phyloP scores from a whole-genome alignment of 2,797 vertebrate genomes.

The Tamandua tetradactyla region DNA sequence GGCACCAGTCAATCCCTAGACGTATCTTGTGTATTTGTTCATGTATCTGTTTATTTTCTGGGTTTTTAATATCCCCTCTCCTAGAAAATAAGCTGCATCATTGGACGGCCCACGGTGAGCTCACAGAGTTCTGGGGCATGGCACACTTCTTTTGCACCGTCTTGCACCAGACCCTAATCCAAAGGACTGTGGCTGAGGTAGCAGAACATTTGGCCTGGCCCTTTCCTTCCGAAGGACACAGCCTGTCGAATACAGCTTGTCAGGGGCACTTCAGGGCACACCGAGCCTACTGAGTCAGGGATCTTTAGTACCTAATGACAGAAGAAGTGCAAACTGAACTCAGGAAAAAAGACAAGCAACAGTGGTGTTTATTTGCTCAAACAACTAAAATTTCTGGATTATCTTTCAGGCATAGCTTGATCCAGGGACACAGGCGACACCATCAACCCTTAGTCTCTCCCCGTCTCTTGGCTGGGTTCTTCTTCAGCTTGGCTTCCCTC shows the following conservation, averaged over 20 bases:
- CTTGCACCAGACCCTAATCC: not conserved
- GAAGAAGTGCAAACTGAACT: not conserved
- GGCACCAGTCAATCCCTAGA: not conserved
- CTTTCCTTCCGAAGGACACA: not conserved
- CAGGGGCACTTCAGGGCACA: not conserved
- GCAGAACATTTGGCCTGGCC: not conserved
- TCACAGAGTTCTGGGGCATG: not conserved
- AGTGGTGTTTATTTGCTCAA: not conserved
- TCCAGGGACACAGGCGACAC: not conserved
- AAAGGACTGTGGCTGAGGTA: not conserved
- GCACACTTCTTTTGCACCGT: not conserved
- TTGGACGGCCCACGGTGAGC: not conserved
- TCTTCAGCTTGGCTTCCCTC: not conserved
- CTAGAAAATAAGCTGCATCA: not conserved
- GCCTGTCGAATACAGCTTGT: too few species aligned
- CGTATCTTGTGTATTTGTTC: not conserved
- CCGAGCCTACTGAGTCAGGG: too few species aligned
- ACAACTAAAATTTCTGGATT: not conserved
- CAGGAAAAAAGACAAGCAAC: not conserved
- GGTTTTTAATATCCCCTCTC: not conserved
- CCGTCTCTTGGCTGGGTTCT: not conserved
- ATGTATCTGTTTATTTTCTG: not conserved
- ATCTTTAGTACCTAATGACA: not conserved
- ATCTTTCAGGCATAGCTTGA: not conserved
- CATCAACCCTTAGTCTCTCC: not conserved